These are phyloP conservation scores for Marasmarcha lunaedactyla DNA, from an alignment of 2,888 invertebrate genomes.

Conservation along the genomic window DNA sequence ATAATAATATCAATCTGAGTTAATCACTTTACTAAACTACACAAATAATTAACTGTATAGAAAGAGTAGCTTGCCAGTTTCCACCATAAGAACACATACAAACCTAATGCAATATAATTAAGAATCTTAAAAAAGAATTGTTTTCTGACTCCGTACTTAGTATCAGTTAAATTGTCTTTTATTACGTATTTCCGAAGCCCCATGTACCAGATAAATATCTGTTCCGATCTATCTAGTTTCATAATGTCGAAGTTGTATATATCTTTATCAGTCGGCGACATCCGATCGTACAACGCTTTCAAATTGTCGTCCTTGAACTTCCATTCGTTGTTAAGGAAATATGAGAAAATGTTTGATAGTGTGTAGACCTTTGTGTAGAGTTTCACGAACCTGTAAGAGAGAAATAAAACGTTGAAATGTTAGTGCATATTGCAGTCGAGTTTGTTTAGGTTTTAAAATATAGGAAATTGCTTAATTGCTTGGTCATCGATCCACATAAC, in stretches of 20 bases:
- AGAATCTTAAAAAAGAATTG: background rate
- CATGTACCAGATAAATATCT: conserved; percentile 10
- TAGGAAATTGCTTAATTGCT: background rate
- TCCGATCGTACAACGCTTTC: conserved; percentile 9
- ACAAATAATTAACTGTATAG: background rate
- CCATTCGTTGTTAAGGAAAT: conserved; percentile 20
- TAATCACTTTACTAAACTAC: background rate
- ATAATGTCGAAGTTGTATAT: conserved; percentile 20
- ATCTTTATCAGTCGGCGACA: conserved; percentile 17
- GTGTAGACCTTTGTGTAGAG: conserved; percentile 21
- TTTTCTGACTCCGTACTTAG: conserved; percentile 1
- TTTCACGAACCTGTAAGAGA: conserved; percentile 19
- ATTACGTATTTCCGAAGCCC: conserved; percentile 5
- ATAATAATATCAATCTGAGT: no score
- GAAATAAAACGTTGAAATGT: background rate
- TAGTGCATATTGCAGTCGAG: background rate
- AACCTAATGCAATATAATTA: background rate
- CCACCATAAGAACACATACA: background rate
- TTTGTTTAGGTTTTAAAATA: background rate
- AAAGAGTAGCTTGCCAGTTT: background rate
- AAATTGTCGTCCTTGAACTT: conserved; percentile 20
- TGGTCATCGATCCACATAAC: background rate
- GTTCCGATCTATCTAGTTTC: conserved; percentile 16
- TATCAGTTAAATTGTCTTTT: conserved; percentile 3
- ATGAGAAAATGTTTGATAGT: conserved; percentile 8